These are phyloP conservation scores for Mugil cephalus DNA, from an alignment of 2,113 vertebrate genomes.

Conservation along the genomic window DNA sequence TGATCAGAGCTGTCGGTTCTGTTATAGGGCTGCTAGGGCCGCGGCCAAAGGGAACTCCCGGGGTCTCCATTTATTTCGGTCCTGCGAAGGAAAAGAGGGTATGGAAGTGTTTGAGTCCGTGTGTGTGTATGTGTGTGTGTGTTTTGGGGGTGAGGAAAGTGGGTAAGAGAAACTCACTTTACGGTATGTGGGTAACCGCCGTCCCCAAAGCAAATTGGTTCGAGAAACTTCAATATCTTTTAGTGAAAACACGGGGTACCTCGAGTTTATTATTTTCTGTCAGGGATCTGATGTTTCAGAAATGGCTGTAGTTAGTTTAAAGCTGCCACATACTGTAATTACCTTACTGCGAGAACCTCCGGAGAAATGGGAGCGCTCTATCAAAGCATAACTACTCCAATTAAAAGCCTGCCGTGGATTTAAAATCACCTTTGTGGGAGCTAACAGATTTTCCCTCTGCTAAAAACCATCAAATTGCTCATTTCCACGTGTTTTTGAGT, in stretches of 20 bases:
- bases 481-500: conserved; percentile 45
- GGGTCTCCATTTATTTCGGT: conserved; percentile 69
- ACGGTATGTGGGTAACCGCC: conserved; percentile 71
- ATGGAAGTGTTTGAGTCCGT: conserved; percentile 55
- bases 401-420: conserved; percentile 59
- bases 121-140: too few relatives aligned
- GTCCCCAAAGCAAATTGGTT: conserved; percentile 56
- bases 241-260: conserved; percentile 54
- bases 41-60: conserved; percentile 67
- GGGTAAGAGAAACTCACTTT: conserved; percentile 70
- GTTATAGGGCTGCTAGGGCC: conserved; percentile 62
- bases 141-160: conserved; percentile 52
- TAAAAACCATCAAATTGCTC: conserved; percentile 60
- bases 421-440: conserved; percentile 56
- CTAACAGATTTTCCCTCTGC: conserved; percentile 32
- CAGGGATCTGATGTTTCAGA: conserved; percentile 63
- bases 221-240: conserved; percentile 69
- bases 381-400: conserved; percentile 71
- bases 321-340: conserved; percentile 70
- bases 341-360: conserved; percentile 61
- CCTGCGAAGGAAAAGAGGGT: conserved; percentile 42
- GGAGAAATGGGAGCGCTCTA: conserved; percentile 60
- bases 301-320: conserved; percentile 70
- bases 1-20: conserved; percentile 70
- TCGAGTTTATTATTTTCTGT: conserved; percentile 77